phyloP scores from a whole-genome alignment of 2,888 invertebrate genomes.

The Sphaeridia pumilis region DNA sequence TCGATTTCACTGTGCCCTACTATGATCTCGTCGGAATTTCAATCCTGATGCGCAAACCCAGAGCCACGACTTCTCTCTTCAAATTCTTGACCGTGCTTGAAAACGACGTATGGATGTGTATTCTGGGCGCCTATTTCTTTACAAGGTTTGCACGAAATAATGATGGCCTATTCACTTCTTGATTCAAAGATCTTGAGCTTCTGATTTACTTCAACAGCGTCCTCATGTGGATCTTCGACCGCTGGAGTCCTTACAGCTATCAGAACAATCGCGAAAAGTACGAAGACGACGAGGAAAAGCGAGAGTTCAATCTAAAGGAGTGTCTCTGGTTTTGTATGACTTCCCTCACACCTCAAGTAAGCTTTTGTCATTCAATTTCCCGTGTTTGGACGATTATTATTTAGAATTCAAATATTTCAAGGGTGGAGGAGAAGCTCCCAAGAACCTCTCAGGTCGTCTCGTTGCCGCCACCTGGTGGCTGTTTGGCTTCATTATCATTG shows the following conservation, averaged over 20 bases:
- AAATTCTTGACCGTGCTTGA: constrained; percentile 94
- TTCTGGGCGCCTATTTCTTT: constrained; percentile 86
- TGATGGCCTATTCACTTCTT: background rate
- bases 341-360: constrained; percentile 74
- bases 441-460: constrained; percentile 85
- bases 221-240: constrained; percentile 92
- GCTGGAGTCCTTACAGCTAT: constrained; percentile 94
- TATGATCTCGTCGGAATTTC: constrained; percentile 96
- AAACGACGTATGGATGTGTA: constrained; percentile 92
- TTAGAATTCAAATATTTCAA: constrained; percentile 40
- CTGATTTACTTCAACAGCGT: constrained; percentile 48
- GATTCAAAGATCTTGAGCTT: background rate
- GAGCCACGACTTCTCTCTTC: constrained; percentile 80
- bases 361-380: background rate
- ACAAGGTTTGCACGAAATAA: constrained; percentile 51
- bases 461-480: constrained; percentile 99
- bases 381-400: background rate
- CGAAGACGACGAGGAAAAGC: constrained; percentile 81
- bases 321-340: constrained; percentile 99
- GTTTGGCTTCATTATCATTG: constrained; percentile 97
- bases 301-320: constrained; percentile 89
- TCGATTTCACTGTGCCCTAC: constrained; percentile 96
- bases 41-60: constrained; percentile 85
- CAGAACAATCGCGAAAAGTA: constrained; percentile 88
- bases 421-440: constrained; percentile 91